phyloP scores from a whole-genome alignment of 2,797 vertebrate genomes.

The Gobio occitaniae region DNA sequence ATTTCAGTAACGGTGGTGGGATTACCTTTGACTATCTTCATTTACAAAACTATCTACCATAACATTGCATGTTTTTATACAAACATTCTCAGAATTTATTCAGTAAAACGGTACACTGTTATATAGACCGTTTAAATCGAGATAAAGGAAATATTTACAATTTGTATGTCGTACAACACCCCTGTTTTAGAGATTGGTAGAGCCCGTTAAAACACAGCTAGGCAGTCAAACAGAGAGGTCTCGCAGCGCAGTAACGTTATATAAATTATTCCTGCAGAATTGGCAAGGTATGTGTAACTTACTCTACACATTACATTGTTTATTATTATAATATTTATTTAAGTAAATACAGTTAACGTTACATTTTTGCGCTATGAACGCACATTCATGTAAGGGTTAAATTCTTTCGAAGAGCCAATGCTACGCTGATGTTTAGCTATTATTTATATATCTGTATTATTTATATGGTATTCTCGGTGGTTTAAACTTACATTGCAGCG shows the following conservation, averaged over 20 bases:
- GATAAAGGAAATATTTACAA: not conserved
- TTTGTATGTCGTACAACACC: not conserved
- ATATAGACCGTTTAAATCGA: not conserved
- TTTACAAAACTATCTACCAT: not conserved
- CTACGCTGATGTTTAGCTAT: not conserved
- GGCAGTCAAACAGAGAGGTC: not conserved
- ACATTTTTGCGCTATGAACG: not conserved
- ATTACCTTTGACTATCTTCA: too few species aligned
- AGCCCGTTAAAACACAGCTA: not conserved
- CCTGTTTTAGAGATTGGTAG: constrained; percentile 12
- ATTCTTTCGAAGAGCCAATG: not conserved
- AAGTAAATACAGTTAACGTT: too few species aligned
- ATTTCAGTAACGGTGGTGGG: not conserved
- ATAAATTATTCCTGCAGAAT: not conserved
- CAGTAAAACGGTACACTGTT: not conserved
- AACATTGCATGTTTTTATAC: not conserved
- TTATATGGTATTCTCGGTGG: not conserved
- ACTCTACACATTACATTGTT: not conserved
- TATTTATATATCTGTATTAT: not conserved
- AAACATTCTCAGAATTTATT: fast-evolving
- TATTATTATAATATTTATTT: not conserved
- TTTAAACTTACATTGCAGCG: not conserved
- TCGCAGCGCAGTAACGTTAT: not conserved
- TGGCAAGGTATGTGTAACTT: not conserved
- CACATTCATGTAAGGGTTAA: not conserved